Percentiles rank a stretch among this genome's conserved stretches.
phyloP scores from a whole-genome alignment of 2,797 vertebrate species.

The Catharus ustulatus region DNA sequence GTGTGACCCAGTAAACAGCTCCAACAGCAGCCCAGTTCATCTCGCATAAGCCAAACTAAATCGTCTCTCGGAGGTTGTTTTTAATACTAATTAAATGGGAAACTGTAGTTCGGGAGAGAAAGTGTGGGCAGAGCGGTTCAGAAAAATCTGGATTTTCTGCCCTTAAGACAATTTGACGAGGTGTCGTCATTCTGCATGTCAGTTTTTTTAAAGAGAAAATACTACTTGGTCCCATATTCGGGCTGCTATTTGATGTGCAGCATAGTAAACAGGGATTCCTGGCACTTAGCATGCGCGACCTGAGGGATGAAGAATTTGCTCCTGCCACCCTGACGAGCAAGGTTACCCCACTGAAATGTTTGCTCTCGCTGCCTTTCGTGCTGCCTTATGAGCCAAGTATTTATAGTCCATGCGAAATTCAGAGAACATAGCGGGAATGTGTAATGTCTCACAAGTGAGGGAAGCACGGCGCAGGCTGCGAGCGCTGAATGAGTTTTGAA shows the following conservation, averaged over 20 bases:
- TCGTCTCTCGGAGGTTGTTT: not conserved
- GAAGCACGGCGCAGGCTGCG: not conserved
- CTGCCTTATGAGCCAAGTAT: conserved; percentile 13
- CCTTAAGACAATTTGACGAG: not conserved
- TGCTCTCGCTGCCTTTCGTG: not conserved
- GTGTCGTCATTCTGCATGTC: not conserved
- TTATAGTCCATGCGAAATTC: conserved; percentile 9
- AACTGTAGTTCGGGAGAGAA: not conserved
- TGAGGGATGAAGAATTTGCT: not conserved
- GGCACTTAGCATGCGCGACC: not conserved
- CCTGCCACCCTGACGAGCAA: not conserved
- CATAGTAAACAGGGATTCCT: not conserved
- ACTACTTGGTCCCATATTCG: not conserved
- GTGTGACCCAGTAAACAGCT: conserved; percentile 38
- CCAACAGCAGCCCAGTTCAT: not conserved
- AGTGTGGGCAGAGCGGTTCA: not conserved
- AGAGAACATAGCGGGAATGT: not conserved
- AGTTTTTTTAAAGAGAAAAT: not conserved
- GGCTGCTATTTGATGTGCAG: not conserved
- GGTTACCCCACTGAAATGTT: conserved; percentile 14
- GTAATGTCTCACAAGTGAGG: conserved; percentile 25
- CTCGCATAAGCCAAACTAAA: conserved; percentile 1
- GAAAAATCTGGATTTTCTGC: conserved; percentile 59
- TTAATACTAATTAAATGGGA: not conserved
- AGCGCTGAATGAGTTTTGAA: conserved; percentile 72